A percentile compares a stretch with the other conserved stretches of the same genome.
phyloP scores from a whole-genome alignment of 2,113 vertebrate species.

The Mormyrus lacerda region DNA sequence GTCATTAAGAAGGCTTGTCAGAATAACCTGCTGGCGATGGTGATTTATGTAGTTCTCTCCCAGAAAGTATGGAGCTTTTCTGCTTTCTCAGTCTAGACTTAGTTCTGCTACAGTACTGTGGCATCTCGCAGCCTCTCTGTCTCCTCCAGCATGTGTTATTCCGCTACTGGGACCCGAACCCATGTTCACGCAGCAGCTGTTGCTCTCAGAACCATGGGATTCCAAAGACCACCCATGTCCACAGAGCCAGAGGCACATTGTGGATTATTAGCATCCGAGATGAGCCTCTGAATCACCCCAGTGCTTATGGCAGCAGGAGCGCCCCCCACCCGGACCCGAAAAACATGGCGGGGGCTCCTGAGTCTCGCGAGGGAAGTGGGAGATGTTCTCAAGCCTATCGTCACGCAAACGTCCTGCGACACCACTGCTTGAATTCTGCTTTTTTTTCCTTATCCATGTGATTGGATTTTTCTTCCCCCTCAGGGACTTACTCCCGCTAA shows the following conservation, averaged over 20 bases:
- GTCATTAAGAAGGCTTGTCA: constrained; percentile 77
- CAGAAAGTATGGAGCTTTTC: constrained; percentile 27
- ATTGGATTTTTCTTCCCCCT: constrained; percentile 22
- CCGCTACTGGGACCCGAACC: background rate
- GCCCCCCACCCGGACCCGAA: background rate
- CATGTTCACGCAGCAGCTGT: background rate
- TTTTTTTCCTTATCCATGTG: constrained; percentile 12
- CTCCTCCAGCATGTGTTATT: background rate
- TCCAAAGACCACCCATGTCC: background rate
- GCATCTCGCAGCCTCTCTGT: constrained; percentile 7
- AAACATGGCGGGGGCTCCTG: background rate
- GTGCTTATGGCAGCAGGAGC: background rate
- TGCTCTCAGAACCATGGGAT: background rate
- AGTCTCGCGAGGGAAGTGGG: background rate
- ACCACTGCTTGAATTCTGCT: constrained; percentile 13
- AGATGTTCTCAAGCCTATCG: background rate
- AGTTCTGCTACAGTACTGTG: constrained; percentile 30
- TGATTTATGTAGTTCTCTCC: constrained; percentile 63
- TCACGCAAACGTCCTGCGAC: constrained; percentile 10
- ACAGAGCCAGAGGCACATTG: background rate
- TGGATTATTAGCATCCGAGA: constrained; percentile 31
- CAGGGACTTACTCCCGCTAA: constrained; percentile 25
- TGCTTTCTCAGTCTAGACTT: constrained; percentile 44
- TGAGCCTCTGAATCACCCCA: constrained; percentile 14
- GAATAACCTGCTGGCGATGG: constrained; percentile 70